phyloP scores from a whole-genome alignment of 2,797 vertebrate species.

The Gobionotothen gibberifrons region DNA sequence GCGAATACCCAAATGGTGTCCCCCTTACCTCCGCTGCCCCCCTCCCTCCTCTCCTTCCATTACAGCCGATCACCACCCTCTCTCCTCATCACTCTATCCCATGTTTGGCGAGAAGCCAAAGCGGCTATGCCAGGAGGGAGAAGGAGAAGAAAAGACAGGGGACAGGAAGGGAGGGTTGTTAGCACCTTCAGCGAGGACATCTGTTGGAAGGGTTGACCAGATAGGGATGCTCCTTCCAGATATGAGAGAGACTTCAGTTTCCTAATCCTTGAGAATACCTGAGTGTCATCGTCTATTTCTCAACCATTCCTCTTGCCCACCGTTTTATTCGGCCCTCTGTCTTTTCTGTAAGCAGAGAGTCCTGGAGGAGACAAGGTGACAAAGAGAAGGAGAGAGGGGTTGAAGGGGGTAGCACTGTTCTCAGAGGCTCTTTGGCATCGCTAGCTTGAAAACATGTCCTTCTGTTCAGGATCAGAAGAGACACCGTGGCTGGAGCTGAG shows the following conservation, averaged over 20 bases:
- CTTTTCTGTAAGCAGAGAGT: constrained; percentile 47
- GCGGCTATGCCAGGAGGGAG: constrained; percentile 46
- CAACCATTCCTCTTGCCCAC: constrained; percentile 22
- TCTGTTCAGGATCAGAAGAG: constrained; percentile 78
- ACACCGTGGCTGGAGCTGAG: constrained; percentile 53
- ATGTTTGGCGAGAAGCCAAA: constrained; percentile 44
- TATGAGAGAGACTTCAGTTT: constrained; percentile 10
- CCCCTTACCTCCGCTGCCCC: constrained; percentile 21
- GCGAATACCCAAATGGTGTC: constrained; percentile 33
- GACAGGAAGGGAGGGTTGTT: constrained; percentile 45
- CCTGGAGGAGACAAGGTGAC: constrained; percentile 47
- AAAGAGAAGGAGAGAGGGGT: constrained; percentile 36
- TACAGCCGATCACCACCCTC: constrained; percentile 51
- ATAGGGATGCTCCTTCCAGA: constrained; percentile 57
- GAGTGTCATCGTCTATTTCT: constrained; percentile 44
- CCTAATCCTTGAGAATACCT: constrained; percentile 61
- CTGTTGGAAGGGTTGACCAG: constrained; percentile 48
- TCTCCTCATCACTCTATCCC: constrained; percentile 51
- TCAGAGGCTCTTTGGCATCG: constrained; percentile 59
- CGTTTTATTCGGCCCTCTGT: constrained; percentile 61
- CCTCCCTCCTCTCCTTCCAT: constrained; percentile 29
- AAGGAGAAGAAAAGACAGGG: constrained; percentile 20
- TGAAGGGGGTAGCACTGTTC: constrained; percentile 55
- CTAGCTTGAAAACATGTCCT: constrained; percentile 66
- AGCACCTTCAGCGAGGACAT: constrained; percentile 52